Evolutionary conservation across 2,113 vertebrate genomes (phyloP), one percentile per base, ranked within the genome.

Genomic region (Paraplagusia blochii): DNA sequence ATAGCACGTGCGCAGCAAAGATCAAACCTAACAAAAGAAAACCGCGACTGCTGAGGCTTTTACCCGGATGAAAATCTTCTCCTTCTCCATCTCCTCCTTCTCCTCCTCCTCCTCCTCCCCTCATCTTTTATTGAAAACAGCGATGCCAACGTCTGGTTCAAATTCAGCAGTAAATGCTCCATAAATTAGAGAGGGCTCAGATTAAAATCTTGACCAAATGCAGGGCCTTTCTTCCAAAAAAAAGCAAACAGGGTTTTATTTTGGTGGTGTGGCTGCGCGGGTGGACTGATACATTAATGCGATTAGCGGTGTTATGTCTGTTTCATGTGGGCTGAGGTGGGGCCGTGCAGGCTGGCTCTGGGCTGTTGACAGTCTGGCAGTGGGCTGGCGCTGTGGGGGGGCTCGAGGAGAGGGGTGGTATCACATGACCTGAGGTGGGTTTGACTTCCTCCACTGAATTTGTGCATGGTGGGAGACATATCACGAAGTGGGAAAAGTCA

Each of bases 281-380:
- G 67, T 73, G 66, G 83, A 81, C 74, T 29, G 74, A 40, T 35
- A 42, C 84, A 85, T 80, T 86, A 85, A 88, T 84, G 86, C 78
- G 85, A 89, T 89, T 85, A 86, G 85, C 81, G 85, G 83, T 79
- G 82, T 85, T 85, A 53, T 78, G 80, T 77, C 72, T 84, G 77
- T 81, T 87, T 86, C 48, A 86, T 87, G 88, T 88, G 84, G 85
- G 79, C 46, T 50, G 73, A 73, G 71, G 67, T 76, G 78, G 74
- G 74, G 81, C 64, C n/a, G 12, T 5, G 57, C 65, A 71, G 76
- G 77, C 79, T 70, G 67, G 22, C 61, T 75, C 7, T 17, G 67
- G 60, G 72, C 72, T 76, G 76, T 53, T 42, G 76, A 74, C 66
- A 70, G 65, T 57, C 62, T 63, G 56, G 44, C 52, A 69, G 63